A percentile compares a stretch with the other conserved stretches of the same genome.
These are phyloP conservation scores for Xestia ashworthii DNA, from an alignment of 2,888 invertebrate genomes.

Conservation along the genomic window DNA sequence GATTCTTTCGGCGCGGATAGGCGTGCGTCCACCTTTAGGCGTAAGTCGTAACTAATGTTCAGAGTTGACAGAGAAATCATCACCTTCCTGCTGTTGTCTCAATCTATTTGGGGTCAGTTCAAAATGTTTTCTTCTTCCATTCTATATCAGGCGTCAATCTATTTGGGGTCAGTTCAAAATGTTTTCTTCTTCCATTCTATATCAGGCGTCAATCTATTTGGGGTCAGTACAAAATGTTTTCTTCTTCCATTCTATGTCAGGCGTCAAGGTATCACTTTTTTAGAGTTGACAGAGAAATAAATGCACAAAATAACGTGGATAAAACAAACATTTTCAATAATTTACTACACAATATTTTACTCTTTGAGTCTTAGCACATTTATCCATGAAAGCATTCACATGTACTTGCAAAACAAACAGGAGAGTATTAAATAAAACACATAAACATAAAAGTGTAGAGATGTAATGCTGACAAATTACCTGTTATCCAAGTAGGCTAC, in stretches of 20 bases:
- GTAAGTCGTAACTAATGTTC: neutral
- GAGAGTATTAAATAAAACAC: slow-evolving; percentile 22
- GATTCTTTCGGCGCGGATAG: too few species aligned
- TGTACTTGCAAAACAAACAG: slow-evolving; percentile 27
- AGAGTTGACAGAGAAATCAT: neutral
- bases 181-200: too few species aligned
- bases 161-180: too few species aligned
- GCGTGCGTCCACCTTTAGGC: too few species aligned
- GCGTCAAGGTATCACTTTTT: too few species aligned
- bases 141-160: too few species aligned
- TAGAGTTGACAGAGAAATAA: neutral
- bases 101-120: too few species aligned
- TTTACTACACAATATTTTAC: neutral
- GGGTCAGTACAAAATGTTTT: too few species aligned
- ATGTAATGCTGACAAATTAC: slow-evolving; percentile 52
- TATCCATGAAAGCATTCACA: slow-evolving; percentile 22
- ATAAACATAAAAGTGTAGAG: slow-evolving; percentile 32
- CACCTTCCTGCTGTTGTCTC: too few species aligned
- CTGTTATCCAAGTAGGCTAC: slow-evolving; percentile 53
- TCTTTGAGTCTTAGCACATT: neutral
- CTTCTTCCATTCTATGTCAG: too few species aligned
- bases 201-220: too few species aligned
- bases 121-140: too few species aligned
- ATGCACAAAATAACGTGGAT: neutral
- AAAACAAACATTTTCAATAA: slow-evolving; percentile 8